Conservation (phyloP, 2,797 vertebrate species). For the Enteromius argenteus region DNA sequence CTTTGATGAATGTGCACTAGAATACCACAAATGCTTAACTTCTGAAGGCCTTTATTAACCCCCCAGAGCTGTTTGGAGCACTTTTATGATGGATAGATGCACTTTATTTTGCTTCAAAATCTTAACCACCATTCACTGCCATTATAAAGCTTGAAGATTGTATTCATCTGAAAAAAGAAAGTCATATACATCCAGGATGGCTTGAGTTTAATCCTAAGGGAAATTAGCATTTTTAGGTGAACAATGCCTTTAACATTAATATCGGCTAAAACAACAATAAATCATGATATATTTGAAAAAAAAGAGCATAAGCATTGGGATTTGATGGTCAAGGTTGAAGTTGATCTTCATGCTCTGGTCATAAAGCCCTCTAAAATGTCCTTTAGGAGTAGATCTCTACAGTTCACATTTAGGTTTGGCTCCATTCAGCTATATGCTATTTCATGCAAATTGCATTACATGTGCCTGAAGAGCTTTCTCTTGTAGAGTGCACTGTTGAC, state of each 20-base stretch:
- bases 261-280: neutral
- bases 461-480: slow-evolving; percentile 7
- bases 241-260: neutral
- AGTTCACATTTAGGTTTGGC: neutral
- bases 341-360: neutral
- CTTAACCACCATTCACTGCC: neutral
- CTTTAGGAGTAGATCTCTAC: neutral
- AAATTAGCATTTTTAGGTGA: neutral
- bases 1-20: neutral
- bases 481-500: slow-evolving; percentile 19
- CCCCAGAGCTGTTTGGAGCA: neutral
- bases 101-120: neutral
- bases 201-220: neutral
- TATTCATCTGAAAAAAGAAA: neutral
- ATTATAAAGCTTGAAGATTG: neutral
- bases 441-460: neutral
- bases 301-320: neutral
- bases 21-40: neutral
- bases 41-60: neutral
- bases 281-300: neutral
- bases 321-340: neutral
- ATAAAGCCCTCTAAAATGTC: neutral
- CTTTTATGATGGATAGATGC: neutral
- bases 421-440: neutral
- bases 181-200: neutral